Conservation (phyloP, 2,113 vertebrate genomes). For the Edolisoma coerulescens region DNA sequence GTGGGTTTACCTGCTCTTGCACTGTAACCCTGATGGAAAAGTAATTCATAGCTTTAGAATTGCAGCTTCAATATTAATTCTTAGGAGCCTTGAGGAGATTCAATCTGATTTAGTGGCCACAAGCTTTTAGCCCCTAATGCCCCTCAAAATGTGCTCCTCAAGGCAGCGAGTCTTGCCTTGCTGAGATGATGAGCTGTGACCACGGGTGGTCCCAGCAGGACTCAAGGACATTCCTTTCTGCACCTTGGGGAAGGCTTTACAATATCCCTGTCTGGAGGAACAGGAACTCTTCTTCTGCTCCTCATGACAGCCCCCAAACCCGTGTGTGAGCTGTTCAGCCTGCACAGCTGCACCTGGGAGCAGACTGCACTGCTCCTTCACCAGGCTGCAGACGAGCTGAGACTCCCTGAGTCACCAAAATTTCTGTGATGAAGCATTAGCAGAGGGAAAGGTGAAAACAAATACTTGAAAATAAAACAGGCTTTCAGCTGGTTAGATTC, state of each 20-base stretch:
- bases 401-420: background rate
- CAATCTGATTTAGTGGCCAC: background rate
- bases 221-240: background rate
- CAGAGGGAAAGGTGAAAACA: background rate
- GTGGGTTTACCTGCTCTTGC: background rate
- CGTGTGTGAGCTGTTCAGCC: rapidly evolving
- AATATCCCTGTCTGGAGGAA: background rate
- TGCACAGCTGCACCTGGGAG: background rate
- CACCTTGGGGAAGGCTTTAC: background rate
- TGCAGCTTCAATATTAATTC: background rate
- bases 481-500: background rate
- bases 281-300: background rate
- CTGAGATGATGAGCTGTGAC: background rate
- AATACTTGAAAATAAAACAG: background rate
- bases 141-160: background rate
- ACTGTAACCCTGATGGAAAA: background rate
- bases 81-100: background rate
- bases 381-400: background rate
- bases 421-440: background rate
- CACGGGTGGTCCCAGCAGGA: background rate
- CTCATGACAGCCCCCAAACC: background rate
- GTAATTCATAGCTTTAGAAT: background rate
- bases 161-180: rapidly evolving
- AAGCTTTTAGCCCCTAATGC: background rate
- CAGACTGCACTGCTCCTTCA: background rate